Evolutionary conservation across 2,888 invertebrate species (phyloP), one percentile per base, ranked within the genome.

Genomic region (Ophonus ardosiacus): DNA sequence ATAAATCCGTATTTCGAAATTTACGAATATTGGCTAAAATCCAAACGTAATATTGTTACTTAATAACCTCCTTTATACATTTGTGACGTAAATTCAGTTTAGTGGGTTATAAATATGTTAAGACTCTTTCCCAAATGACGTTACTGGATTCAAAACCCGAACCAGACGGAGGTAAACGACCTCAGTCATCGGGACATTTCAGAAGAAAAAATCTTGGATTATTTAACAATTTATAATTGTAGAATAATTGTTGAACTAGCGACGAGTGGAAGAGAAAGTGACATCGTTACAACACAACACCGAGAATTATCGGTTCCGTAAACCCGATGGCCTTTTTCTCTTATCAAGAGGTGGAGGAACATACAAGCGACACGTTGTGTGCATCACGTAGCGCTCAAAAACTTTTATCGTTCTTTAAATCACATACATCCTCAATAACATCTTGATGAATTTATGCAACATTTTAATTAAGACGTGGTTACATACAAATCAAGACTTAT

Each of bases 371-470:
- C 7, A 38, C 38, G 51, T 51, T 51, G 51, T 7, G 43, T 21
- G 18, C 17, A 76, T 76, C 76, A 76, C 76, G 51, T 76, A 76
- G 51, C 8, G 59, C 15, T 59, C 59, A 15, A 7, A 15, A 68
- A 68, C 68, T 68, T 68, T 38, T 63, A 24, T 63, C 63, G 21
- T 4, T 63, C 18, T 21, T 63, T 24, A 24, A 24, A 24, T 63
- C 63, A 63, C 63, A 63, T 24, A 63, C 63, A 63, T 13, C 31
- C 24, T 17, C 79, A 31, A 21, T 31, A 59, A 8, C 15, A 79
- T 59, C 59, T 24, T 38, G 56, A 79, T 79, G 79, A 79, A 79
- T 79, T 79, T 79, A 79, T 79, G 57, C 7, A 57, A 79, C 79
- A 15, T 57, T 78, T 74, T 56, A 21, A 78, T 57, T 76, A 78